phyloP scores from a whole-genome alignment of 2,888 invertebrate genomes.

The Nephrotoma appendiculata region DNA sequence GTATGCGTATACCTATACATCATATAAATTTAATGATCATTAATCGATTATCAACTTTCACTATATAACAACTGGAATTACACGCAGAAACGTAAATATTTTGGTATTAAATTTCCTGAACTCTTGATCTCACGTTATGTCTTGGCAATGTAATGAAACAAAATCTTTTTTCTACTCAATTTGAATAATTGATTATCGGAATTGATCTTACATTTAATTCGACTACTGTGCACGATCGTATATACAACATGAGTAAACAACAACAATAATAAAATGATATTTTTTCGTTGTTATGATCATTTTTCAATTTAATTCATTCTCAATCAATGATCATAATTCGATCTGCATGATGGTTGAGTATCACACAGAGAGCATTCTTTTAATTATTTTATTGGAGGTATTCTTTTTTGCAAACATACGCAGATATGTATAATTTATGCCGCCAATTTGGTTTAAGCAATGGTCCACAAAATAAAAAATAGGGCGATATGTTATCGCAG shows the following conservation, averaged over 20 bases:
- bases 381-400: not conserved
- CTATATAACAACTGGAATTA: not conserved
- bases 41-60: not conserved
- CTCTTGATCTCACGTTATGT: not conserved
- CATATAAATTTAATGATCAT: not conserved
- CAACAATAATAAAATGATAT: not conserved
- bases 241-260: not conserved
- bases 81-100: not conserved
- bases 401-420: not conserved
- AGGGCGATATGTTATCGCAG: not conserved
- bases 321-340: not conserved
- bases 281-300: not conserved
- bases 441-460: not conserved
- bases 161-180: not conserved
- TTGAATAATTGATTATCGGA: not conserved
- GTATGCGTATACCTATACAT: not conserved
- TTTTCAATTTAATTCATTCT: not conserved
- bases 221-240: not conserved
- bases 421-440: not conserved
- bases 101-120: not conserved
- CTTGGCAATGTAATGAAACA: not conserved
- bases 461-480: not conserved
- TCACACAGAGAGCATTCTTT: not conserved
- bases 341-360: not conserved
- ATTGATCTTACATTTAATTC: not conserved